A percentile compares a stretch with the other conserved stretches of the same genome.
Conservation (phyloP, 2,888 invertebrate species). For the Shargacucullia verbasci region DNA sequence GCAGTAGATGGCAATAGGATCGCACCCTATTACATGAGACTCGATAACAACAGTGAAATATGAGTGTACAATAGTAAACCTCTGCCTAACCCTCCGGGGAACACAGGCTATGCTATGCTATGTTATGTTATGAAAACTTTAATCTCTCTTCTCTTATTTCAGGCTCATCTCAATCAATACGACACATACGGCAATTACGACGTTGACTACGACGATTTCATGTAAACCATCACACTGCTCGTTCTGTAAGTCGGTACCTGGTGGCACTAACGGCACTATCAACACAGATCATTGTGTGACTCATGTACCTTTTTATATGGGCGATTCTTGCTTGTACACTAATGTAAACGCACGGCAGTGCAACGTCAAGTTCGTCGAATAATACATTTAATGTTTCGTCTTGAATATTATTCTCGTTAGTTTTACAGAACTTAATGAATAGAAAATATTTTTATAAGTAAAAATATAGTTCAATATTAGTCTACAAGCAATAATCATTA, state of each 20-base stretch:
- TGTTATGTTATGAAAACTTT: no score
- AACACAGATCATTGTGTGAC: slow-evolving; percentile 43
- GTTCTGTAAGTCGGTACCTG: slow-evolving; percentile 47
- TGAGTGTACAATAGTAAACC: no score
- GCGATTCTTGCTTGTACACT: slow-evolving; percentile 51
- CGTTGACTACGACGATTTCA: slow-evolving; percentile 93
- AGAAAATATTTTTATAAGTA: slow-evolving; percentile 47
- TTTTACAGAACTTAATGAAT: slow-evolving; percentile 24
- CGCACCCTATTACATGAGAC: no score
- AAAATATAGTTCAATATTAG: slow-evolving; percentile 28
- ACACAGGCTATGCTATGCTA: no score
- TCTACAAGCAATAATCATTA: slow-evolving; percentile 42
- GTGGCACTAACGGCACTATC: slow-evolving; percentile 23
- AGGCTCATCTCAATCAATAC: slow-evolving; percentile 91
- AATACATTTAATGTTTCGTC: slow-evolving; percentile 23
- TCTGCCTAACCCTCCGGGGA: no score
- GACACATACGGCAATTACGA: slow-evolving; percentile 91
- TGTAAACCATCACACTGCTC: slow-evolving; percentile 87
- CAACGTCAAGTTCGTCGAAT: slow-evolving; percentile 14
- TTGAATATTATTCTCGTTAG: slow-evolving; percentile 41
- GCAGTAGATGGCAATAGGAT: no score
- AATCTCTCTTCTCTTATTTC: slow-evolving; percentile 58
- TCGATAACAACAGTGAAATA: no score
- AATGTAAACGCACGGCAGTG: slow-evolving; percentile 13
- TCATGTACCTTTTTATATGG: slow-evolving; percentile 36